Base-by-base conservation (phyloP, 2,113 vertebrate genomes). In the Anarhynchus alexandrinus region DNA sequence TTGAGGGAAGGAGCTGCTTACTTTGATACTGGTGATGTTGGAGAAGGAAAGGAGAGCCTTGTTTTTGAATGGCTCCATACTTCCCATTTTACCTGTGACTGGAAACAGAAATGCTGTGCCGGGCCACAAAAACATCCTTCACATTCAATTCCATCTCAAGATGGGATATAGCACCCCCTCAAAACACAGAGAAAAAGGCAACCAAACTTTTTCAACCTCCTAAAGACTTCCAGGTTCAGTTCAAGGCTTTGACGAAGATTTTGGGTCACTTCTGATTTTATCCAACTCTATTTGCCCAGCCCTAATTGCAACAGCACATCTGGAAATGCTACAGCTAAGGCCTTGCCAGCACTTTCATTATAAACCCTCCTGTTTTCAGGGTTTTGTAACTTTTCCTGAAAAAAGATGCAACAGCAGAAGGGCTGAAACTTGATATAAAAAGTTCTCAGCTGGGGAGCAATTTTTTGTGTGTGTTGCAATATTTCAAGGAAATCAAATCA, bases 251-350 rank as follows among this genome's bases (percentile, higher is more conserved):
- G 36, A 94, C 54, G 71, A 80, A 57, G 78, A 87, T 58, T 95
- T 93, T 64, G 67, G 93, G 94, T 92, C 90, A 92, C 34, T 93
- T 90, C 85, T 88, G 71, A 80, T 94, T 91, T 96, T 80, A 86
- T 88, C 65, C 84, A 86, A 91, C n/a, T 85, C 38, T 58, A 61
- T 76, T 90, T 94, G 91, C 86, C 95, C 82, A 84, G 66, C 32
- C 59, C 42, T 90, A 93, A 86, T 94, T 95, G 85, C 79, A 94
- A 72, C 65, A 96, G 89, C 64, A 95, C 94, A 97, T 96, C 97
- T 97, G 97, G 97, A 97, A 97, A 93, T 85, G 82, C 73, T 97
- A 94, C 94, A 85, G 55, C 27, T 29, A 90, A 77, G 74, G 27
- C 42, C 54, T 36, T 96, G 86, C 83, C 94, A 95, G 91, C 18